These are phyloP conservation scores for Phrynocephalus forsythii DNA, from an alignment of 2,797 vertebrate genomes.

Conservation along the genomic window DNA sequence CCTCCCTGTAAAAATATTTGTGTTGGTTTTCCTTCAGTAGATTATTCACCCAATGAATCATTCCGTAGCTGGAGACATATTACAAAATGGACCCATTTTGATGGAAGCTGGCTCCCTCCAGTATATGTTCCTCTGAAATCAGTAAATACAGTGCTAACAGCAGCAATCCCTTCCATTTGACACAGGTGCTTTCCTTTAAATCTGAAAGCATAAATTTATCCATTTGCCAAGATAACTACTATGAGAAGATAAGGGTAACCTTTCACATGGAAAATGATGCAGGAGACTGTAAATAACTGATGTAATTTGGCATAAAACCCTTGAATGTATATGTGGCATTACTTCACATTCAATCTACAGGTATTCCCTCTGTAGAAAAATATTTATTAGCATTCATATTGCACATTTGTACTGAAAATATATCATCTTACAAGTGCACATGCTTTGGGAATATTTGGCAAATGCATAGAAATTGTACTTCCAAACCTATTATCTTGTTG, in stretches of 20 bases:
- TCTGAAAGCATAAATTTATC: conserved; percentile 57
- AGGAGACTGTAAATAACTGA: background rate
- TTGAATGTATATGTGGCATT: conserved; percentile 29
- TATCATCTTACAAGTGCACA: background rate
- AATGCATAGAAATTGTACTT: background rate
- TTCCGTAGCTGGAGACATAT: background rate
- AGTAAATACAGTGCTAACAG: conserved; percentile 26
- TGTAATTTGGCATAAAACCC: conserved; percentile 54
- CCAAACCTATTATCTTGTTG: background rate
- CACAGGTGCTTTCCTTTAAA: conserved; percentile 47
- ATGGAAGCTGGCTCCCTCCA: conserved; percentile 21
- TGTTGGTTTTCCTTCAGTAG: conserved; percentile 1
- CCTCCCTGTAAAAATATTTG: background rate
- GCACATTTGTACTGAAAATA: conserved; percentile 33
- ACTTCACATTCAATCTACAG: background rate
- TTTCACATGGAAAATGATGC: conserved; percentile 53
- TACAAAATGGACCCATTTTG: background rate
- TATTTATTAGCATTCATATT: background rate
- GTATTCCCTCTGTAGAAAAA: background rate
- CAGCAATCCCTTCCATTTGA: conserved; percentile 40
- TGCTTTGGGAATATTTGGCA: background rate
- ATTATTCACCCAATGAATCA: background rate
- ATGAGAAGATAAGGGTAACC: conserved; percentile 50
- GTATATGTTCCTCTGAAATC: conserved; percentile 39
- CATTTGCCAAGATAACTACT: conserved; percentile 38